Evolutionary conservation across 2,888 invertebrate species (phyloP).

Genomic region (Pterostichus niger): DNA sequence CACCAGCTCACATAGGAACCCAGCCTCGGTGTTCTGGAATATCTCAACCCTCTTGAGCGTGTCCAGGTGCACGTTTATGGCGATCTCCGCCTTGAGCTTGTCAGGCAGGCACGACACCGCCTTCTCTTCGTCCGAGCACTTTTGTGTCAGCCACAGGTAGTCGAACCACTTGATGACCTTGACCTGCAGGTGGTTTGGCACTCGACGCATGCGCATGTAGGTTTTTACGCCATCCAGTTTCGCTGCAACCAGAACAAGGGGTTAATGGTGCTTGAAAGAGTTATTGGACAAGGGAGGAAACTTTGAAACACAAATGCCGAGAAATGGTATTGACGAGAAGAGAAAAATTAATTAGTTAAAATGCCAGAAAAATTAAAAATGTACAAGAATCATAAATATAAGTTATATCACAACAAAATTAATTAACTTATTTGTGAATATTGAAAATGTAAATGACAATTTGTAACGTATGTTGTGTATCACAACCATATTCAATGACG

Average conservation of each 20-base stretch:
- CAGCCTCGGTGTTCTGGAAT: slow-evolving; percentile 99
- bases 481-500: too few species aligned
- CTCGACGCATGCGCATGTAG: slow-evolving; percentile 97
- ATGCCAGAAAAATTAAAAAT: not conserved
- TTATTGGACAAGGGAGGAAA: not conserved
- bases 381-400: not conserved
- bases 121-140: slow-evolving; percentile 98
- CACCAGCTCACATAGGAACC: slow-evolving; percentile 98
- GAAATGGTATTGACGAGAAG: not conserved
- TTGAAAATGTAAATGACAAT: too few species aligned
- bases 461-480: too few species aligned
- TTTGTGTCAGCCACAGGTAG: slow-evolving; percentile 99
- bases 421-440: too few species aligned
- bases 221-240: slow-evolving; percentile 99
- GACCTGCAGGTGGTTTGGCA: slow-evolving; percentile 96
- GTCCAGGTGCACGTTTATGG: slow-evolving; percentile 99
- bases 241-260: slow-evolving; percentile 83
- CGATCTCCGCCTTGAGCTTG: slow-evolving; percentile 99
- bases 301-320: slow-evolving; percentile 29
- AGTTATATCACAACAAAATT: too few species aligned
- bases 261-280: slow-evolving; percentile 19
- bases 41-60: slow-evolving; percentile 98
- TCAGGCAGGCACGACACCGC: slow-evolving; percentile 97
- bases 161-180: slow-evolving; percentile 99
- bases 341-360: not conserved